Conservation (phyloP, 2,113 vertebrate genomes). For the Colistium nudipinnis region DNA sequence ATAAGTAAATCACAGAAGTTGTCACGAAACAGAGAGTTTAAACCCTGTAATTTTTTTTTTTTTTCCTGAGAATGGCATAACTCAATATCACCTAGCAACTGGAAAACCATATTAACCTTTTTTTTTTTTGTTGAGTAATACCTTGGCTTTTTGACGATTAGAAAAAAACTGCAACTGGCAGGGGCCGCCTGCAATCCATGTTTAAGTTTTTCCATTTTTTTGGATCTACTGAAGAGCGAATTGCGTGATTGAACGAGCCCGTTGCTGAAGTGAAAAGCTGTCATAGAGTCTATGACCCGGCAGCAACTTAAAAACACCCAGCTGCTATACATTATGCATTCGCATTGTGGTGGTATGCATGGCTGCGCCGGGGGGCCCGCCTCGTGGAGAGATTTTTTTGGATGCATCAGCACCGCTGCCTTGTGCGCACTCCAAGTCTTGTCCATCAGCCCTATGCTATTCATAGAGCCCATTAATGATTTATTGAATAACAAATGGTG, state of each 20-base stretch:
- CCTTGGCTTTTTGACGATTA: too few species aligned
- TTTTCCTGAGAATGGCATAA: too few species aligned
- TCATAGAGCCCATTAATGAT: conserved; percentile 83
- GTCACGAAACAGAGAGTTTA: too few species aligned
- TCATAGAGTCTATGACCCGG: conserved; percentile 42
- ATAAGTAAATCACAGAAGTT: too few species aligned
- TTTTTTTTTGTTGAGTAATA: too few species aligned
- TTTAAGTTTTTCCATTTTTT: too few species aligned
- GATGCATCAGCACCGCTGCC: conserved; percentile 75
- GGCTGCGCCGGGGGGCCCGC: conserved; percentile 21
- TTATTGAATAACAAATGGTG: conserved; percentile 83
- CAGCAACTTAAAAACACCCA: conserved; percentile 38
- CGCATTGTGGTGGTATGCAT: conserved; percentile 33
- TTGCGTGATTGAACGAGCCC: conserved; percentile 22
- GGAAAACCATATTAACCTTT: too few species aligned
- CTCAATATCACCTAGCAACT: too few species aligned
- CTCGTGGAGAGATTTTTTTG: conserved; percentile 45
- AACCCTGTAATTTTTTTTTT: too few species aligned
- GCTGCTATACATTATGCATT: conserved; percentile 66
- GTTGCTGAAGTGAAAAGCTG: conserved; percentile 25
- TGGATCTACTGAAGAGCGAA: conserved; percentile 15
- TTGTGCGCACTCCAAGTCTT: conserved; percentile 52
- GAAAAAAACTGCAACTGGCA: too few species aligned
- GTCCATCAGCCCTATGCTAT: conserved; percentile 75
- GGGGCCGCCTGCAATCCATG: not conserved